Percentiles rank a stretch among this genome's conserved stretches.
phyloP scores from a whole-genome alignment of 92 coral and sea anemone genomes.

The Epizoanthus stellaris region DNA sequence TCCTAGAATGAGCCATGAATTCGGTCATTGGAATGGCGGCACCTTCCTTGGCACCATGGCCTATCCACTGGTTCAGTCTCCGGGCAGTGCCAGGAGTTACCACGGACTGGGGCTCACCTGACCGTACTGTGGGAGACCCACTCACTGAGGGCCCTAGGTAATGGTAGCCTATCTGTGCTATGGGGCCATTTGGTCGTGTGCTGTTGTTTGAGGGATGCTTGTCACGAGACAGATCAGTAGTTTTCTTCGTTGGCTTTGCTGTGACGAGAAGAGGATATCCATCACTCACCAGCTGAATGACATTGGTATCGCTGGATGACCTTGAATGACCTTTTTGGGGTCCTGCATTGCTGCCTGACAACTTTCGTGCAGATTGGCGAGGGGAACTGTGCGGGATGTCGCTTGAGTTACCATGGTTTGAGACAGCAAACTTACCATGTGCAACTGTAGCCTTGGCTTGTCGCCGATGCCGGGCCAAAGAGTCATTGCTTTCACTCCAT shows the following conservation, averaged over 20 bases:
- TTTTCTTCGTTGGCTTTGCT: constrained; percentile 53
- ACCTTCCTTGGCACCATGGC: constrained; percentile 52
- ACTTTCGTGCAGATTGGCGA: constrained; percentile 6
- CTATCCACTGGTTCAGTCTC: constrained; percentile 84
- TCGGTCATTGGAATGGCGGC: constrained; percentile 56
- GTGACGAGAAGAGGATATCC: constrained; percentile 84
- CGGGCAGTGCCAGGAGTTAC: constrained; percentile 84
- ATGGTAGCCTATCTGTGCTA: constrained; percentile 40
- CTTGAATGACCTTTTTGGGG: constrained; percentile 60
- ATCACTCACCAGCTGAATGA: constrained; percentile 75
- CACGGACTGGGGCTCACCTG: constrained; percentile 62
- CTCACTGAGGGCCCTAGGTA: constrained; percentile 38
- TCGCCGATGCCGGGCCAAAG: constrained; percentile 76
- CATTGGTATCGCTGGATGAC: constrained; percentile 83
- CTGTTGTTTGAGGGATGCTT: constrained; percentile 21
- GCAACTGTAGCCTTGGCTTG: constrained; percentile 32
- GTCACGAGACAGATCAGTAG: background rate
- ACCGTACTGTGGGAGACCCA: constrained; percentile 24
- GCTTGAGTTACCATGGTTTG: constrained; percentile 21
- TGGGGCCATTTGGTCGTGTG: constrained; percentile 29
- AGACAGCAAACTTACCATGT: constrained; percentile 16
- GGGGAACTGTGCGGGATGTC: constrained; percentile 19
- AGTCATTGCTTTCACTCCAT: constrained; percentile 84
- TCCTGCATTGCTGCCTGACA: background rate
- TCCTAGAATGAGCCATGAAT: constrained; percentile 48